Base-by-base conservation (phyloP, 2,888 invertebrate species). In the Dioctria linearis region DNA sequence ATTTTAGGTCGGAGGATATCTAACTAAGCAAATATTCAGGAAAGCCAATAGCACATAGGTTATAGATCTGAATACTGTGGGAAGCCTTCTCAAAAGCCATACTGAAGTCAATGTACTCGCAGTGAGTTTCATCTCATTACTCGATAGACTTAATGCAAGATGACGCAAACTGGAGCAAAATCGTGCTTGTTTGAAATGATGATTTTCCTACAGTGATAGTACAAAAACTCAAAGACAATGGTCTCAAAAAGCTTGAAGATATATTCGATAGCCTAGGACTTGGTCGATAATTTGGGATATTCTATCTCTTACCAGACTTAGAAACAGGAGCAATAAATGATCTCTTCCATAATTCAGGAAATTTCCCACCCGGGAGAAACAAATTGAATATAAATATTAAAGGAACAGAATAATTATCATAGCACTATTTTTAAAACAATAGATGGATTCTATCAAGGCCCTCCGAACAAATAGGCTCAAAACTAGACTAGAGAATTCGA, bases 141-240 rank as follows among this genome's bases (percentile, higher is more conserved):
- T 54, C n/a, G 54, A 54, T 11, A 54, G 11, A 11, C 11, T 11
- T 54, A 54, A 54, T n/a, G 54, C 61, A 61, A 8, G 39, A 61
- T 39, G 37, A 61, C 8, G 61, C n/a, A 37, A 61, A 61, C 11
- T 61, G 61, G 61, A 61, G 61, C 25, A 61, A 61, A 37, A 4
- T 61, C 25, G 61, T 61, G 61, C 11, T 61, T 4, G 25, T 61
- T 61, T 8, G 13, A 6, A 39, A 5, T 37, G 2, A 61, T 61
- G 25, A 61, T 59, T 8, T 11, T 59, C 59, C 11, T 59, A 59
- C 1, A 11, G 3, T 59, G 13, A 59, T 8, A 59, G 13, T 59
- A 59, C 25, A 59, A 11, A 51, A 51, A 51, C 51, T 51, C 6
- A 2, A 6, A 51, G 2, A 59, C n/a, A 11, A 59, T 59, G 59